Base-by-base conservation (phyloP, 2,113 vertebrate genomes). In the Toxotes chatareus region DNA sequence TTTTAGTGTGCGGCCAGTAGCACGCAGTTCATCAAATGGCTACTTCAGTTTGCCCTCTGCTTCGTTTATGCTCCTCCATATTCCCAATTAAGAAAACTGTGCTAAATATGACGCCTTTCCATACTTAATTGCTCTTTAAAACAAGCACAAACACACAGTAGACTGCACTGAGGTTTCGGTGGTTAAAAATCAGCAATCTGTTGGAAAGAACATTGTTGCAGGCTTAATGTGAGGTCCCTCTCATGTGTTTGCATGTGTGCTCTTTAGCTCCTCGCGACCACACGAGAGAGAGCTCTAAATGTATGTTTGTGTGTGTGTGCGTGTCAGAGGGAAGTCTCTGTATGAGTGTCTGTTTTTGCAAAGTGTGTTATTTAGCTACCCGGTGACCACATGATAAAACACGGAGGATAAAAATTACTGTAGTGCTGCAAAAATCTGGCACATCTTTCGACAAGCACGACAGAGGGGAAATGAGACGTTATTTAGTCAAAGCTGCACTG, bases 201-300 rank as follows among this genome's bases (percentile, higher is more conserved):
- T 79, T 63, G 72, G 86, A 86, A 86, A 85, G 61, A 86, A 69
- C 36, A 36, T 81, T 47, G 78, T 85, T 70, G 83, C 75, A 82
- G 76, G 34, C 89, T 83, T 70, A 49, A 88, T 92, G 92, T 93
- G 93, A 93, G 93, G 92, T 94, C 92, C 92, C 85, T 80, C 73
- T 70, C 73, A 70, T 84, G 83, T 82, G 63, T 87, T 86, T 76
- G 71, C 84, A 84, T 88, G 84, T 81, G 87, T 76, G 55, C 79
- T 79, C 47, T 69, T 82, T 61, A 66, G 80, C 79, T 86, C 65
- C 34, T 14, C 49, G 67, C 71, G 69, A 90, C 88, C 88, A 88
- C 91, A 88, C 81, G 42, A 76, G 56, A 85, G 79, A 73, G 51
- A 71, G 78, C 69, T 38, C 57, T 72, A 68, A 78, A 74, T 87